Percentiles rank a stretch among this genome's conserved stretches.
Conservation (phyloP, 2,113 vertebrate species). For the Calypte anna region DNA sequence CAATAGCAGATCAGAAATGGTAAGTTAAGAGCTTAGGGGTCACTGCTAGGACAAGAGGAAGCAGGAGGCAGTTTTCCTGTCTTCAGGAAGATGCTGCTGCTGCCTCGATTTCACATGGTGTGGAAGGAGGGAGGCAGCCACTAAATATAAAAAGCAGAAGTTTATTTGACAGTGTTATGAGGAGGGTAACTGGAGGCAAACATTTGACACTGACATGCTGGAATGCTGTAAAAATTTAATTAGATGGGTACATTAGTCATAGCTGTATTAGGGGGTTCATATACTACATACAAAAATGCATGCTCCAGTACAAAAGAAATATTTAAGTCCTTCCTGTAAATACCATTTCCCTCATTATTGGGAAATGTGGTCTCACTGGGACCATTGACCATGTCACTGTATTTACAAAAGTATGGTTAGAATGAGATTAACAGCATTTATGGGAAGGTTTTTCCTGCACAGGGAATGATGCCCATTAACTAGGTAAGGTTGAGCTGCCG, state of each 20-base stretch:
- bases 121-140: slow-evolving; percentile 57
- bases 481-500: background rate
- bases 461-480: slow-evolving; percentile 23
- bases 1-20: background rate
- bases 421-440: slow-evolving; percentile 69
- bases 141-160: slow-evolving; percentile 56
- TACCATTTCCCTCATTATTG: slow-evolving; percentile 80
- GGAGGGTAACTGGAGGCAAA: slow-evolving; percentile 78
- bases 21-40: background rate
- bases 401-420: slow-evolving; percentile 77
- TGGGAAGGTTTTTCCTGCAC: slow-evolving; percentile 36
- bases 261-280: slow-evolving; percentile 75
- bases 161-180: slow-evolving; percentile 78
- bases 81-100: slow-evolving; percentile 3
- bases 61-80: slow-evolving; percentile 19
- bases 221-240: slow-evolving; percentile 87
- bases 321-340: slow-evolving; percentile 81
- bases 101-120: slow-evolving; percentile 17
- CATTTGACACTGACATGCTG: slow-evolving; percentile 79
- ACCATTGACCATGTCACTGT: slow-evolving; percentile 68
- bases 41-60: slow-evolving; percentile 24
- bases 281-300: slow-evolving; percentile 76
- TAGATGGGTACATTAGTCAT: slow-evolving; percentile 83
- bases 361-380: slow-evolving; percentile 78
- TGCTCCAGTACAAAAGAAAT: slow-evolving; percentile 71